Evolutionary conservation across 37 sponge, comb jelly and placozoan genomes (phyloP).

Genomic region (Mnemiopsis leidyi): DNA sequence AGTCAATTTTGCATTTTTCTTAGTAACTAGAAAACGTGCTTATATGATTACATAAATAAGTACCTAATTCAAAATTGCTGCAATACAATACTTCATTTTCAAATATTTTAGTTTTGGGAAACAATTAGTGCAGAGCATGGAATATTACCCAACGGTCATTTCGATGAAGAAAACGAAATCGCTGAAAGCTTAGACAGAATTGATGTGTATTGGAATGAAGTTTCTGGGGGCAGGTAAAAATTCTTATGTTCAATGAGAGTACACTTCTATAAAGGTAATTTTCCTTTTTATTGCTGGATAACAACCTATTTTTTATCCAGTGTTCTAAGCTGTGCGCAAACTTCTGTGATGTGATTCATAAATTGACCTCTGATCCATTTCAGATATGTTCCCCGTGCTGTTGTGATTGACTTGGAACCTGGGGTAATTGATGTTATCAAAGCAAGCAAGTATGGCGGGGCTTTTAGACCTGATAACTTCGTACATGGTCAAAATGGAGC

Average conservation of each 20-base stretch:
- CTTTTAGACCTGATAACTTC: constrained; percentile 1
- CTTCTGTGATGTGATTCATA: no score
- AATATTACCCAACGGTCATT: neutral
- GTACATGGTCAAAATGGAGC: constrained; percentile 29
- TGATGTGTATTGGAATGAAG: constrained; percentile 1
- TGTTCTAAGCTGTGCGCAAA: no score
- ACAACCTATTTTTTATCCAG: no score
- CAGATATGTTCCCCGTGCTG: constrained; percentile 6
- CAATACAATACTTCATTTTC: neutral
- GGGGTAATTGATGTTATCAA: constrained; percentile 11
- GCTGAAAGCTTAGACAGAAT: neutral
- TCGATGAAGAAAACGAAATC: neutral
- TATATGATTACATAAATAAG: no score
- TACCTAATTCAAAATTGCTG: no score
- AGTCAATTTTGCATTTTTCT: no score
- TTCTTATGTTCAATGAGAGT: no score
- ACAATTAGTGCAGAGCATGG: constrained; percentile 24
- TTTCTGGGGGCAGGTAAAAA: neutral
- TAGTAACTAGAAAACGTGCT: no score
- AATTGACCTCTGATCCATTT: neutral
- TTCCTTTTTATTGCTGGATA: no score
- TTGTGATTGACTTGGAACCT: neutral
- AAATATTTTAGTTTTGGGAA: constrained; percentile 30
- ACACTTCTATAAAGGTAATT: no score
- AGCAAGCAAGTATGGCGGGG: neutral